Evolutionary conservation across 2,797 vertebrate species (phyloP).

Genomic region (Karalla daura): DNA sequence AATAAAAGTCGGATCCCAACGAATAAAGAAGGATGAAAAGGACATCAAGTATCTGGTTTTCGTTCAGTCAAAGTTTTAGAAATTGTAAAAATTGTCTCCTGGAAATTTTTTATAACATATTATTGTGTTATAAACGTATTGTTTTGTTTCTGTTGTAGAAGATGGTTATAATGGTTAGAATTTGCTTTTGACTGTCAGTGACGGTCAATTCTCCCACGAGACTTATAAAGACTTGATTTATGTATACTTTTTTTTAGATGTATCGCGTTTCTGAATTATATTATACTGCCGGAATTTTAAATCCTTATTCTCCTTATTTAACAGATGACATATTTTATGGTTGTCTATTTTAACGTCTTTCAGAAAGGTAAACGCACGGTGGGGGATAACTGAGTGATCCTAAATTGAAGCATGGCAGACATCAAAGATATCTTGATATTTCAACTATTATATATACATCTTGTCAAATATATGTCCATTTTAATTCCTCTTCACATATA

Average conservation of each 20-base stretch:
- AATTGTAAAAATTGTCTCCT: neutral
- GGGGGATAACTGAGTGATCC: neutral
- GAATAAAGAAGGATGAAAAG: too few species aligned
- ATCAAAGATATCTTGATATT: neutral
- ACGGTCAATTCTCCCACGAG: neutral
- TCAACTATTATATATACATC: neutral
- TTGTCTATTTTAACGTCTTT: too few species aligned
- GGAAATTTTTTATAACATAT: constrained; percentile 13
- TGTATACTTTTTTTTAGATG: too few species aligned
- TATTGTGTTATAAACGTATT: neutral
- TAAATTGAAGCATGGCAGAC: neutral
- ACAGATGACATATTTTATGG: too few species aligned
- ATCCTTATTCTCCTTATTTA: too few species aligned
- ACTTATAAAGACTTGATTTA: neutral
- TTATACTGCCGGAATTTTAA: too few species aligned
- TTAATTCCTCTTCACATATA: neutral
- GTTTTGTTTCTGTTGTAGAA: neutral
- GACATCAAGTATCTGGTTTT: too few species aligned
- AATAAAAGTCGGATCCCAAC: too few species aligned
- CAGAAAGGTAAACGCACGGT: neutral
- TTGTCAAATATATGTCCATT: neutral
- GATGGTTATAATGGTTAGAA: neutral
- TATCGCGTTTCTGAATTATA: too few species aligned
- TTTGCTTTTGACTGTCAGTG: constrained; percentile 13
- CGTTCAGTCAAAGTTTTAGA: neutral